These are phyloP conservation scores for Tautogolabrus adspersus DNA, from an alignment of 2,113 vertebrate genomes.

Conservation along the genomic window DNA sequence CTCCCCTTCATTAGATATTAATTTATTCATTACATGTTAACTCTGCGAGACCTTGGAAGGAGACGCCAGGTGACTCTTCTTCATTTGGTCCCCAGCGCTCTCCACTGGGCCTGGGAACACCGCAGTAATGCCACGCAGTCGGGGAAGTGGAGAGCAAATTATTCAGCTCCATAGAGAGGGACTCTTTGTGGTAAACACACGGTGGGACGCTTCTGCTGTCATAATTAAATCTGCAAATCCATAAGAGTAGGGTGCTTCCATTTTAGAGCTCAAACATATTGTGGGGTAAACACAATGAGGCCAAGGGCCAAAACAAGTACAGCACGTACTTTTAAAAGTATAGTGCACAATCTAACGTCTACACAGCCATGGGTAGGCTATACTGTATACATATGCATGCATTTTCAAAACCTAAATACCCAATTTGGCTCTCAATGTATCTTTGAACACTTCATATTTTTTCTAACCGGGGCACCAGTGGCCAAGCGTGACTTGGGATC, in stretches of 20 bases:
- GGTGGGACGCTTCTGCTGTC: slow-evolving; percentile 71
- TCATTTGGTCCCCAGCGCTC: slow-evolving; percentile 80
- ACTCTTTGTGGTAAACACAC: slow-evolving; percentile 79
- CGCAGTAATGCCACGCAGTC: slow-evolving; percentile 79
- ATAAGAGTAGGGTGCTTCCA: slow-evolving; percentile 64
- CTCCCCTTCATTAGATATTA: slow-evolving; percentile 83
- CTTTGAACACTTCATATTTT: too few relatives aligned
- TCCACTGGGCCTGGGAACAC: slow-evolving; percentile 76
- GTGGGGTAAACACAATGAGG: slow-evolving; percentile 44
- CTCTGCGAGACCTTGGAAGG: slow-evolving; percentile 80
- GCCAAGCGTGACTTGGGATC: too few relatives aligned
- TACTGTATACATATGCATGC: background rate
- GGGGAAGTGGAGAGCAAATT: slow-evolving; percentile 80
- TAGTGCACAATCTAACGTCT: too few relatives aligned
- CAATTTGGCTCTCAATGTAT: too few relatives aligned
- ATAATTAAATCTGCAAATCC: slow-evolving; percentile 83
- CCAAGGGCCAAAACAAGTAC: background rate
- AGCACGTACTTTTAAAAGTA: background rate
- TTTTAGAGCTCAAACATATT: slow-evolving; percentile 55
- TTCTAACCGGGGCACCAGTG: too few relatives aligned
- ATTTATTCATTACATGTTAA: slow-evolving; percentile 89
- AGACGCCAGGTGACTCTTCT: slow-evolving; percentile 82
- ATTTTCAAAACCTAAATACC: background rate
- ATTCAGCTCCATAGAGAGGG: slow-evolving; percentile 76
- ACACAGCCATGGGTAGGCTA: background rate